A percentile compares a stretch with the other conserved stretches of the same genome.
These are phyloP conservation scores for Listronotus bonariensis DNA, from an alignment of 1,140 invertebrate species.

Conservation along the genomic window DNA sequence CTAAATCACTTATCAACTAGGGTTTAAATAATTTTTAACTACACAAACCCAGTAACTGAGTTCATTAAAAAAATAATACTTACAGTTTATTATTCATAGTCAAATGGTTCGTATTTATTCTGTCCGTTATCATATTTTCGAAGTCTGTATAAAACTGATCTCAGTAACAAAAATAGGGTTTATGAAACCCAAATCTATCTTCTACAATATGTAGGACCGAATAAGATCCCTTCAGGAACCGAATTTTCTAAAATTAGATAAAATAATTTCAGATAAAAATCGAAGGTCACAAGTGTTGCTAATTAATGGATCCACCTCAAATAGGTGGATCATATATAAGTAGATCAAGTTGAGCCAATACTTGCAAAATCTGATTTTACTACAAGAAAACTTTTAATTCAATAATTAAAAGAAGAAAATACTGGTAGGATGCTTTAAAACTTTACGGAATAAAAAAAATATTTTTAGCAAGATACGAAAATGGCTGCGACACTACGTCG, in stretches of 20 bases:
- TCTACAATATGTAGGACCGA: constrained; percentile 51
- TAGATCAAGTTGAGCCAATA: constrained; percentile 1
- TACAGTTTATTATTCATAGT: constrained; percentile 53
- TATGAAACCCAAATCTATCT: constrained; percentile 52
- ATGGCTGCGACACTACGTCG: constrained; percentile 13
- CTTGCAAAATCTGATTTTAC: neutral
- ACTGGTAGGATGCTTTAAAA: neutral
- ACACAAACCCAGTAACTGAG: too few relatives aligned
- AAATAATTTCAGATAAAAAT: neutral
- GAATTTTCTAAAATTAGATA: constrained; percentile 7
- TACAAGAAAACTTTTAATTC: neutral
- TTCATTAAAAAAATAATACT: constrained; percentile 30
- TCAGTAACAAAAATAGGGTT: constrained; percentile 47
- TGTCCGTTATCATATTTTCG: constrained; percentile 55
- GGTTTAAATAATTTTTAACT: too few relatives aligned
- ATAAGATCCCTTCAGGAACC: constrained; percentile 30
- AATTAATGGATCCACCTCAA: neutral
- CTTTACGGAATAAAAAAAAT: neutral
- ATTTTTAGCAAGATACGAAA: neutral
- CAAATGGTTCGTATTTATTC: constrained; percentile 51
- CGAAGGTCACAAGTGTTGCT: neutral
- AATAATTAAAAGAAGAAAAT: neutral
- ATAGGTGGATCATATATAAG: neutral
- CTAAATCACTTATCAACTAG: too few relatives aligned
- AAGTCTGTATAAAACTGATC: constrained; percentile 37